phyloP scores from a whole-genome alignment of 2,797 vertebrate species.

The Tolypeutes matacus region DNA sequence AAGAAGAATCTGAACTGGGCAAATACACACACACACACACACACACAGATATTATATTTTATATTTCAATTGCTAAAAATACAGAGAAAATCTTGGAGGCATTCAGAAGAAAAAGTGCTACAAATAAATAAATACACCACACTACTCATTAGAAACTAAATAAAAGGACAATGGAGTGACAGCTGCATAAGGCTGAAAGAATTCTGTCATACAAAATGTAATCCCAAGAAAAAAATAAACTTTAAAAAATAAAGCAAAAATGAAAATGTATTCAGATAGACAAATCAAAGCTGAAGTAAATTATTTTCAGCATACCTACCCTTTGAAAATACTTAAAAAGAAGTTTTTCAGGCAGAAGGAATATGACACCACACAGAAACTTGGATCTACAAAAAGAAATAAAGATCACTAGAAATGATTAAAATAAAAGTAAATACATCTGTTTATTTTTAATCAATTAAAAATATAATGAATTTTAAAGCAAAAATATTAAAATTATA shows the following conservation, averaged over 20 bases:
- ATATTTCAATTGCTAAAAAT: not conserved
- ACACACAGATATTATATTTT: not conserved
- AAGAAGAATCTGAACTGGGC: not conserved
- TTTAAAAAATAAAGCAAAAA: not conserved
- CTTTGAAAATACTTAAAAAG: not conserved
- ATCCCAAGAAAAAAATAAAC: not conserved
- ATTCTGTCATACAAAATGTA: not conserved
- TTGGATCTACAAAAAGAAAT: not conserved
- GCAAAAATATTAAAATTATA: not conserved
- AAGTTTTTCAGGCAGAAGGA: not conserved
- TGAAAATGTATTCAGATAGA: not conserved
- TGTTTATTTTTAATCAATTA: not conserved
- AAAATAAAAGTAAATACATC: not conserved
- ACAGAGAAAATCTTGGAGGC: not conserved
- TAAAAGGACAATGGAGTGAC: not conserved
- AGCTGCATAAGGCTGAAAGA: not conserved
- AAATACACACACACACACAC: not conserved
- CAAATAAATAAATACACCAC: not conserved
- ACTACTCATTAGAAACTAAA: not conserved
- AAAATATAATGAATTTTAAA: not conserved
- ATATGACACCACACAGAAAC: not conserved
- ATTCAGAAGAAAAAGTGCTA: not conserved
- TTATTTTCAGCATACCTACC: not conserved
- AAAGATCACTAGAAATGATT: not conserved
- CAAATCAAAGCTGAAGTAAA: not conserved